phyloP scores from a whole-genome alignment of 2,113 vertebrate species.

The Phrynosoma blainvillii region DNA sequence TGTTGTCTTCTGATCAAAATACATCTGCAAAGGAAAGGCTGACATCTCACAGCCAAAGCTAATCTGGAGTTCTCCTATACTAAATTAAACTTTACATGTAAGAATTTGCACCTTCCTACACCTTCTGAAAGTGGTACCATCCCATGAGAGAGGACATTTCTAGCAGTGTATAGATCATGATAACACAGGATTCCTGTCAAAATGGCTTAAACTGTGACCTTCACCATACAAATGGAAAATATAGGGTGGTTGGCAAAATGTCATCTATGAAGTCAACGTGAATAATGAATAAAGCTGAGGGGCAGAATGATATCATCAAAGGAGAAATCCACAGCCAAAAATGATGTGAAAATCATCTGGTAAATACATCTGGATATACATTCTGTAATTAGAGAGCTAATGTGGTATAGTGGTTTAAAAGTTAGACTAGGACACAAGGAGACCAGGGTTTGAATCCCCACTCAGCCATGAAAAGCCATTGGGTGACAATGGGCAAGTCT shows the following conservation, averaged over 20 bases:
- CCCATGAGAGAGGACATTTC: not conserved
- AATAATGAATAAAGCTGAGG: constrained; percentile 18
- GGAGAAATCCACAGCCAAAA: not conserved
- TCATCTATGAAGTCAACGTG: not conserved
- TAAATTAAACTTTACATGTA: not conserved
- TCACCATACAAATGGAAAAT: not conserved
- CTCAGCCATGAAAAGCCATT: no score
- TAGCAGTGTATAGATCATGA: not conserved
- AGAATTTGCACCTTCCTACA: not conserved
- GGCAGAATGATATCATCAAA: not conserved
- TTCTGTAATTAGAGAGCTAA: not conserved
- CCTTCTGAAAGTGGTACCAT: not conserved
- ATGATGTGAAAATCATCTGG: not conserved
- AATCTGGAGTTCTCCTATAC: not conserved
- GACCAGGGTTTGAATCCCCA: not conserved
- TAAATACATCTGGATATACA: constrained; percentile 6
- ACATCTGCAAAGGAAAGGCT: not conserved
- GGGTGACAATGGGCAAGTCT: no score
- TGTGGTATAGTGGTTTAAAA: not conserved
- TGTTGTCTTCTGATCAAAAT: not conserved
- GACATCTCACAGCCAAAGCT: not conserved
- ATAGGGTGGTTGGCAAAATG: not conserved
- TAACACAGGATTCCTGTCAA: not conserved
- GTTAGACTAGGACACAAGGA: no score
- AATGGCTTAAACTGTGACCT: not conserved